Conservation (phyloP, 2,888 invertebrate genomes). For the Anodontia alba region DNA sequence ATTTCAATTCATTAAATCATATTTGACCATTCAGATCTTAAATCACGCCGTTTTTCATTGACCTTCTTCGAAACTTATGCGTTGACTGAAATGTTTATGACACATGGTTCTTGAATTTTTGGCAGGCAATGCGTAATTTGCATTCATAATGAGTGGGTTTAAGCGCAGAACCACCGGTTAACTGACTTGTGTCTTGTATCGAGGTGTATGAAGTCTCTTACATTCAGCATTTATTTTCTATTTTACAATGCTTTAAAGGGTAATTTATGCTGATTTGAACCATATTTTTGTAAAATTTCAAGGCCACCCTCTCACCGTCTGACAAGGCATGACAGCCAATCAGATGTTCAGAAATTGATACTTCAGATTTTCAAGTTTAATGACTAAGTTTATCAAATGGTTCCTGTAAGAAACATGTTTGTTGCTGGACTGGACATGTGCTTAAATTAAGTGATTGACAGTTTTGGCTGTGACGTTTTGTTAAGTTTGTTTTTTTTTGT, state of each 20-base stretch:
- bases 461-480: too few relatives aligned
- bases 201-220: background rate
- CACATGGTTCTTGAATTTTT: conserved; percentile 8
- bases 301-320: conserved; percentile 1
- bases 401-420: too few relatives aligned
- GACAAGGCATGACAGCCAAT: background rate
- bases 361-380: background rate
- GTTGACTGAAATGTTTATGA: conserved; percentile 1
- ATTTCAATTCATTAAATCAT: background rate
- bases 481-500: too few relatives aligned
- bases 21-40: background rate
- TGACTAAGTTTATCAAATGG: background rate
- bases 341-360: background rate
- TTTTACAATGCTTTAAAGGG: background rate
- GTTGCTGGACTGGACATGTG: too few relatives aligned
- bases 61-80: conserved; percentile 1
- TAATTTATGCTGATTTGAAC: conserved; percentile 13
- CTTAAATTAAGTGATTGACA: too few relatives aligned
- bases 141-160: background rate
- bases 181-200: background rate
- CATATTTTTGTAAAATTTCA: background rate
- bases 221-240: background rate
- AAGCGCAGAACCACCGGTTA: background rate
- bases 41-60: conserved; percentile 9
- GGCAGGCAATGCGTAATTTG: background rate